A percentile compares a stretch with the other conserved stretches of the same genome.
Evolutionary conservation across 2,888 invertebrate species (phyloP).

Genomic region (Sminthurinus aureus): DNA sequence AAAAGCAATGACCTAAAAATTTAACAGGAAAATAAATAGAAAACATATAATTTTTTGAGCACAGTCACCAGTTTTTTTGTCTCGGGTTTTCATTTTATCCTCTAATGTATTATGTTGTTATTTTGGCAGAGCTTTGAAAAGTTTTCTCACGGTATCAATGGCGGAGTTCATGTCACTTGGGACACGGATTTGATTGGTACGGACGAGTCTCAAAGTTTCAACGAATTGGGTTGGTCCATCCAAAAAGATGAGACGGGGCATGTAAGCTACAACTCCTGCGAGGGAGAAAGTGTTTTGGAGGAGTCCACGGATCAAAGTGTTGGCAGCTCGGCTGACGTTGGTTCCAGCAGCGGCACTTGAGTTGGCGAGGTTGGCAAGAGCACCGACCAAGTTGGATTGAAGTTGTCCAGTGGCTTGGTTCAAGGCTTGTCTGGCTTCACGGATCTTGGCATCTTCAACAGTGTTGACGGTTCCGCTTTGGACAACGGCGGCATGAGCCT

Average conservation of each 20-base stretch:
- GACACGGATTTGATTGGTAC: slow-evolving; percentile 58
- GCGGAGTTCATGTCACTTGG: slow-evolving; percentile 57
- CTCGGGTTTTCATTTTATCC: too few relatives aligned
- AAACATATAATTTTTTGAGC: too few relatives aligned
- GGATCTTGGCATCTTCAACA: slow-evolving; percentile 46
- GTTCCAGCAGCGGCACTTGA: slow-evolving; percentile 54
- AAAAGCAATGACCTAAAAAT: slow-evolving; percentile 57
- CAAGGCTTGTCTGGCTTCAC: slow-evolving; percentile 57
- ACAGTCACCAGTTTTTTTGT: too few relatives aligned
- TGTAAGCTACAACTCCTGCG: slow-evolving; percentile 57
- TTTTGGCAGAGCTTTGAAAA: too few relatives aligned
- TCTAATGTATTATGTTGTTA: too few relatives aligned
- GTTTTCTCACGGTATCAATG: slow-evolving; percentile 59
- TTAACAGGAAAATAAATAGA: too few relatives aligned
- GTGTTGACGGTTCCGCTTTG: background rate
- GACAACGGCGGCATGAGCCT: background rate
- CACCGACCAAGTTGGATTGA: slow-evolving; percentile 55
- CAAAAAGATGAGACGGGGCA: slow-evolving; percentile 58
- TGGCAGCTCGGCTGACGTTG: slow-evolving; percentile 58
- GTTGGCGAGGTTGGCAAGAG: slow-evolving; percentile 53
- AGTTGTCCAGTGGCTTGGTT: slow-evolving; percentile 53
- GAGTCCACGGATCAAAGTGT: slow-evolving; percentile 56
- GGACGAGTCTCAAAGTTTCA: slow-evolving; percentile 57
- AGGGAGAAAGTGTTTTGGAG: slow-evolving; percentile 55
- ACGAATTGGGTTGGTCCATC: slow-evolving; percentile 60